Conservation (phyloP, 2,888 invertebrate species). For the Xestia ashworthii region DNA sequence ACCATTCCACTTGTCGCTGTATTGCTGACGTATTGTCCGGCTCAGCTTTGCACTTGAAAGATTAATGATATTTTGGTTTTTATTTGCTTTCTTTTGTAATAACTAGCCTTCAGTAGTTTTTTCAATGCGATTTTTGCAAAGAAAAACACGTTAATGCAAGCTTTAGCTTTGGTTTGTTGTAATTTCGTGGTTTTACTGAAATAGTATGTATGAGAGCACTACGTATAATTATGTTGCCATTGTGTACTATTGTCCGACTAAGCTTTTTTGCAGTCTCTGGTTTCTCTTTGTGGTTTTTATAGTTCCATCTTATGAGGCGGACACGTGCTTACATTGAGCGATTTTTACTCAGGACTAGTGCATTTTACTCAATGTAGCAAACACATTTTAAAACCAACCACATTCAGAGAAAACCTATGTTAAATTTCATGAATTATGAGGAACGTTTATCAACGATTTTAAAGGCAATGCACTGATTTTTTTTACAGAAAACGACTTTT, state of each 20-base stretch:
- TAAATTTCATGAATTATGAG: background rate
- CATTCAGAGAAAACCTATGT: background rate
- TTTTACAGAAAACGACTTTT: background rate
- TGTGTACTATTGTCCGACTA: no score
- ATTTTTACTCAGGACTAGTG: background rate
- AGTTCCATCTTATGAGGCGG: background rate
- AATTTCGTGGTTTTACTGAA: no score
- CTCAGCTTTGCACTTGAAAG: slow-evolving; percentile 18
- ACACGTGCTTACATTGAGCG: background rate
- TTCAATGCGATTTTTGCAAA: background rate
- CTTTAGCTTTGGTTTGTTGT: background rate
- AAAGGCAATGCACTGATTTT: background rate
- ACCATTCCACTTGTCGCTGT: slow-evolving; percentile 23
- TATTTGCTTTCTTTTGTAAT: background rate
- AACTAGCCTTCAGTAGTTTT: background rate
- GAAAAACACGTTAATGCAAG: background rate
- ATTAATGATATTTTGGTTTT: slow-evolving; percentile 7
- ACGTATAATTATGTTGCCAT: no score
- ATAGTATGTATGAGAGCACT: no score
- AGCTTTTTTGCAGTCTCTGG: background rate
- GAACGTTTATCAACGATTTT: background rate
- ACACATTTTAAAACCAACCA: no score
- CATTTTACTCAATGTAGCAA: no score
- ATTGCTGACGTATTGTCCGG: slow-evolving; percentile 15
- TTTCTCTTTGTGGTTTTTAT: background rate